Base-by-base conservation (phyloP, 1,140 invertebrate genomes). In the Drosophila mauritiana region DNA sequence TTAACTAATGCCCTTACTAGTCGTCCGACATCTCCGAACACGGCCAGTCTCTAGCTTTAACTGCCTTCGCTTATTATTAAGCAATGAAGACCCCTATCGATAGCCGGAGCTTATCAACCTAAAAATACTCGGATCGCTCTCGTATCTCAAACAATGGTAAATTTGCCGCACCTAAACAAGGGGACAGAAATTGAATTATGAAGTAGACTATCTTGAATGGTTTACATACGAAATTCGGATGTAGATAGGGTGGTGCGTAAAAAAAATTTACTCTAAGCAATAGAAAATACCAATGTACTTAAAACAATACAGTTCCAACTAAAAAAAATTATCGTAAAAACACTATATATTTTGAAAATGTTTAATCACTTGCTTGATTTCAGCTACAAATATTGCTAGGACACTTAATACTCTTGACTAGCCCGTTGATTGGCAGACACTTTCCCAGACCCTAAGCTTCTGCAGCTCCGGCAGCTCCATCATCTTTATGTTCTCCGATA, bases 381-480 rank as follows among this genome's bases (percentile, higher is more conserved):
- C 0, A 8, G 31, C 8, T 31, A 31, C 31, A 2, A 31, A 31
- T 31, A 8, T 31, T 8, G 31, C 2, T 2, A 31, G 31, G 31
- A 31, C 1, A 31, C 6, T 15, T 37, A 37, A 15, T 46, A 37
- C 12, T n/a, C 8, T 12, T 6, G 27, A 7, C 45, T 36, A 54
- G 4, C 43, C 25, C 3, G 22, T 13, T 4, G 39, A 12, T 36
- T 74, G 58, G n/a, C 70, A 79, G 7, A 86, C 45, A 15, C 48
- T 88, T n/a, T 89, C 79, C 83, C 82, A 86, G 8, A 82, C 58
- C 11, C 22, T 48, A 3, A 86, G 42, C 42, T 86, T 88, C 15
- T 27, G 27, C 2, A 80, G 20, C 65, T 93, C 93, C 0, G 93
- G 93, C 58, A 93, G 84, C 7, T 89, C 80, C 3, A 88, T 84